These are phyloP conservation scores for Enhydra lutris DNA, from an alignment of 2,113 vertebrate genomes.

Conservation along the genomic window DNA sequence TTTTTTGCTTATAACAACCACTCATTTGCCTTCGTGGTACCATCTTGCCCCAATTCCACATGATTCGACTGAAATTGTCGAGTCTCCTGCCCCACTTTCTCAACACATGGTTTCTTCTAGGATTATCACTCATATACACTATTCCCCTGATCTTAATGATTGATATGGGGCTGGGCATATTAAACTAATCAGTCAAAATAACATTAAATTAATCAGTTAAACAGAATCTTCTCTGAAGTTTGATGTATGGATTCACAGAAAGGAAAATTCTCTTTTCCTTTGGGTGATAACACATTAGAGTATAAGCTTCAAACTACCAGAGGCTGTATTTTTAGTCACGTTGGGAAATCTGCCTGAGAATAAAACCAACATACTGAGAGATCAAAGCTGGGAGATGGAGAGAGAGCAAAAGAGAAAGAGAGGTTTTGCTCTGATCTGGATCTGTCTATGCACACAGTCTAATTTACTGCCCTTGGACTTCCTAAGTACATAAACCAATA, in stretches of 20 bases:
- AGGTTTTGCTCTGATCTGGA: not conserved
- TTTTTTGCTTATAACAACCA: not conserved
- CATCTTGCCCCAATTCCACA: not conserved
- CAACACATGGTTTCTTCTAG: not conserved
- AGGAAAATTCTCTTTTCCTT: not conserved
- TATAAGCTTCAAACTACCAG: not conserved
- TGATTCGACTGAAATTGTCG: not conserved
- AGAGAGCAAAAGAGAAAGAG: not conserved
- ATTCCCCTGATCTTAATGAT: not conserved
- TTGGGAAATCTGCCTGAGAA: not conserved
- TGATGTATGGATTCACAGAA: not conserved
- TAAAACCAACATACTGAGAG: not conserved
- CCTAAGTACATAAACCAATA: not conserved
- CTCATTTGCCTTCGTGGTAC: not conserved
- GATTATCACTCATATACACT: not conserved
- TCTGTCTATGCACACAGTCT: not conserved
- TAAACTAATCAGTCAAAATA: not conserved
- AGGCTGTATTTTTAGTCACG: not conserved
- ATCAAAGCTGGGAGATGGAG: not conserved
- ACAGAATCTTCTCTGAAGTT: not conserved
- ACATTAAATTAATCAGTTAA: not conserved
- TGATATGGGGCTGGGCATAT: not conserved
- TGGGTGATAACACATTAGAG: not conserved
- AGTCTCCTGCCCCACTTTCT: not conserved
- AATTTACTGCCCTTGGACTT: not conserved